Conservation (phyloP, 2,888 invertebrate genomes). For the Netelia virgata region DNA sequence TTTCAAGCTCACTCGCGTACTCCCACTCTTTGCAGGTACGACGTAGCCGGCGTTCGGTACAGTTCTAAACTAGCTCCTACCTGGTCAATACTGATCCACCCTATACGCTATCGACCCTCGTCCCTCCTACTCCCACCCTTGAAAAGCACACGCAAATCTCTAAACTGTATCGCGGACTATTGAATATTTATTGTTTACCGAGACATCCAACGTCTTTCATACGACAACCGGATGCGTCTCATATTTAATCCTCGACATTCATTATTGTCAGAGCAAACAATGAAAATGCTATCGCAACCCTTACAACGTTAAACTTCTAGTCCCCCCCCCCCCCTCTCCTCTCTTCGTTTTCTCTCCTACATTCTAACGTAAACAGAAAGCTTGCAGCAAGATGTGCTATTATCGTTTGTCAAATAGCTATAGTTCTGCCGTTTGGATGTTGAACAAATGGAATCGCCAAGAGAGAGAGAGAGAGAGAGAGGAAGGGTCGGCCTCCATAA, state of each 20-base stretch:
- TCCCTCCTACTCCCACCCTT: not conserved
- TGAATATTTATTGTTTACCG: conserved; percentile 49
- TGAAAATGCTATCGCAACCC: not conserved
- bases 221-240: not conserved
- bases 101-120: conserved; percentile 30
- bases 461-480: no score
- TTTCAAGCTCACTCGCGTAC: not conserved
- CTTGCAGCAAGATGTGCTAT: conserved; percentile 19
- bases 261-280: conserved; percentile 4
- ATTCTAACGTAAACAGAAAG: not conserved
- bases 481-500: conserved; percentile 7
- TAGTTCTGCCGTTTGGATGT: conserved; percentile 38
- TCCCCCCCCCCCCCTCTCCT: not conserved
- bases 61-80: conserved; percentile 30
- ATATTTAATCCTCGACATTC: conserved; percentile 10
- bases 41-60: conserved; percentile 16
- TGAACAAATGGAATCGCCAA: not conserved
- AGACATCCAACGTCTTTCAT: conserved; percentile 3
- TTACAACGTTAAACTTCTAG: conserved; percentile 19
- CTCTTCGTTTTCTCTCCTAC: not conserved
- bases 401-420: conserved; percentile 56
- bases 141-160: conserved; percentile 3
- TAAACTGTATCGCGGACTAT: conserved; percentile 1
- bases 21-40: not conserved
- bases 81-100: conserved; percentile 62